Base-by-base conservation (phyloP, 2,797 vertebrate species). In the Hippoglossus hippoglossus region DNA sequence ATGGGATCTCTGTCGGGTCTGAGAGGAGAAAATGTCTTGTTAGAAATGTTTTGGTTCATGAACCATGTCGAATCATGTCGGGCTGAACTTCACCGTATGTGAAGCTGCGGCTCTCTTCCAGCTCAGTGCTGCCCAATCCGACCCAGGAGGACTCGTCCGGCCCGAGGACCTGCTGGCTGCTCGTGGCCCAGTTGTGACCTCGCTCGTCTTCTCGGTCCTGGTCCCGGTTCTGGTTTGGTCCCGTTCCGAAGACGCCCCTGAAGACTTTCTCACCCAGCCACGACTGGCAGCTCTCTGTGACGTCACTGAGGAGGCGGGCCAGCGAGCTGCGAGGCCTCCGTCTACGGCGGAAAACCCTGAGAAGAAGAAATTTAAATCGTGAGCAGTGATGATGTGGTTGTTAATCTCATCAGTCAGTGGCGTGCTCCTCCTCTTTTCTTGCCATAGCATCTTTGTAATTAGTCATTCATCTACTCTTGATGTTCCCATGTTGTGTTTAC, bases 301-400 rank as follows among this genome's bases (percentile, higher is more conserved):
- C 88, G 19, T 69, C 75, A 24, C 84, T 93, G 67, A 98, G 93
- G 77, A 97, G 90, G 24, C 88, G 92, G 61, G 86, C 90, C 77
- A 97, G 85, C 50, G 96, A 92, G 47, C 76, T 73, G 49, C 85
- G 94, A 50, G 83, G 83, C 54, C 91, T 93, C 56, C 93, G 96
- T 16, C 95, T 88, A 47, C 94, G 94, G 41, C 95, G 92, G 87
- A 98, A 98, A 60, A 98, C 84, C 8, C 96, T 99, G 79, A 41
- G 53, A 58, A 44, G 6, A 49, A 15, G 47, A 49, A 10, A 21
- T 44, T 16, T 8, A n/a, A 47, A 47, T 47, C 18, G 0, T 47
- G 2, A n/a, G 3, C 19, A 49, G 47, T n/a, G 6, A 21, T n/a
- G 47, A 49, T n/a, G 47, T n/a, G 47, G n/a, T 49, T 46, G 16